These are phyloP conservation scores for Harpalus rufipes DNA, from an alignment of 2,888 invertebrate species.

Conservation along the genomic window DNA sequence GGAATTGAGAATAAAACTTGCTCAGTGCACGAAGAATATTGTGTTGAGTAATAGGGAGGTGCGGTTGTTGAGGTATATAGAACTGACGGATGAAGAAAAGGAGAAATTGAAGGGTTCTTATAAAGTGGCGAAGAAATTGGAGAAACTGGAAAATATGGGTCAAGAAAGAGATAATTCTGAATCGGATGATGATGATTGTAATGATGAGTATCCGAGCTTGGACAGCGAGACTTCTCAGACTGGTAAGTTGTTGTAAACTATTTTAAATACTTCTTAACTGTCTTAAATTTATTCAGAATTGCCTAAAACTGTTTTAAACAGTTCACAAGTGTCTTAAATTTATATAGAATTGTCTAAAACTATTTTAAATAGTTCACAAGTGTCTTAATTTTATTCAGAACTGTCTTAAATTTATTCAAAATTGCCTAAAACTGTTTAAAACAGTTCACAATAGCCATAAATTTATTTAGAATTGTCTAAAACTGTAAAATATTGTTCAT, in stretches of 20 bases:
- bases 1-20: slow-evolving; percentile 90
- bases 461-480: too few species aligned
- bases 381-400: too few species aligned
- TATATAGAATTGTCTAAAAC: too few species aligned
- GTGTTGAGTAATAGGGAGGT: slow-evolving; percentile 96
- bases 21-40: slow-evolving; percentile 90
- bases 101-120: slow-evolving; percentile 94
- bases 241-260: slow-evolving; percentile 73
- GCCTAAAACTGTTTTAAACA: too few species aligned
- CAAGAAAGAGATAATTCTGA: slow-evolving; percentile 87
- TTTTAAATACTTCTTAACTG: too few species aligned
- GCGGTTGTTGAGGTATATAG: slow-evolving; percentile 88
- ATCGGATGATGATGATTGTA: slow-evolving; percentile 86
- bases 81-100: slow-evolving; percentile 94
- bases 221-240: slow-evolving; percentile 86
- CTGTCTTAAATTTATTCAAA: too few species aligned
- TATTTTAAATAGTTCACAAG: too few species aligned
- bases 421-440: neutral
- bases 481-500: neutral
- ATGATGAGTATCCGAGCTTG: slow-evolving; percentile 89
- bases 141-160: slow-evolving; percentile 90
- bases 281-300: too few species aligned
- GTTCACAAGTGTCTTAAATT: too few species aligned
- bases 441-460: too few species aligned
- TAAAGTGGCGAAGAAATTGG: slow-evolving; percentile 94